Evolutionary conservation across 2,888 invertebrate species (phyloP).

Genomic region (Dryadula phaetusa): DNA sequence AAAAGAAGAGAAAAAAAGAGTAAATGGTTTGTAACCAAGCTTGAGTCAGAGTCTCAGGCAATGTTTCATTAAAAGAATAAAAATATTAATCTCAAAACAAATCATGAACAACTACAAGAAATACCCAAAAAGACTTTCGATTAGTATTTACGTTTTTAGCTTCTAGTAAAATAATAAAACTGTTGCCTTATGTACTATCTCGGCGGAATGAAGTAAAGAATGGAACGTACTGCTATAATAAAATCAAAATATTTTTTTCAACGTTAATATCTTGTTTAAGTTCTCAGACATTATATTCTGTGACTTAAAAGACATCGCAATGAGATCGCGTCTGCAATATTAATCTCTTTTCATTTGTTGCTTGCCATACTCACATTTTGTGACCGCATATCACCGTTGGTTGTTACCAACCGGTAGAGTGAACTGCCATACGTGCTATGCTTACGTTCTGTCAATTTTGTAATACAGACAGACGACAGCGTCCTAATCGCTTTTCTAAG

Average conservation of each 20-base stretch:
- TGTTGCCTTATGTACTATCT: not conserved
- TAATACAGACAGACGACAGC: not conserved
- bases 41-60: too few relatives aligned
- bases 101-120: too few relatives aligned
- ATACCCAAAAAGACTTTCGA: too few relatives aligned
- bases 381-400: not conserved
- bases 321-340: not conserved
- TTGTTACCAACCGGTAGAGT: not conserved
- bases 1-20: too few relatives aligned
- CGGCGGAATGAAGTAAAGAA: not conserved
- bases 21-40: too few relatives aligned
- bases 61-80: too few relatives aligned
- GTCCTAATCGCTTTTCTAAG: not conserved
- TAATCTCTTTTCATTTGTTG: not conserved
- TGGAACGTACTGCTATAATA: not conserved
- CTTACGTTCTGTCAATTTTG: conserved; percentile 11
- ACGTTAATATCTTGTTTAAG: not conserved
- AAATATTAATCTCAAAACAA: too few relatives aligned
- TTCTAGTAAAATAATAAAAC: not conserved
- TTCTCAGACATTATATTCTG: not conserved
- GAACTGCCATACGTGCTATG: conserved; percentile 2
- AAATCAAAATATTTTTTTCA: too few relatives aligned
- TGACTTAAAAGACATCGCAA: too few relatives aligned
- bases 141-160: not conserved
- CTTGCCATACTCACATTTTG: not conserved